These are phyloP conservation scores for Tympanoctomys barrerae DNA, from an alignment of 2,797 vertebrate species.

Conservation along the genomic window DNA sequence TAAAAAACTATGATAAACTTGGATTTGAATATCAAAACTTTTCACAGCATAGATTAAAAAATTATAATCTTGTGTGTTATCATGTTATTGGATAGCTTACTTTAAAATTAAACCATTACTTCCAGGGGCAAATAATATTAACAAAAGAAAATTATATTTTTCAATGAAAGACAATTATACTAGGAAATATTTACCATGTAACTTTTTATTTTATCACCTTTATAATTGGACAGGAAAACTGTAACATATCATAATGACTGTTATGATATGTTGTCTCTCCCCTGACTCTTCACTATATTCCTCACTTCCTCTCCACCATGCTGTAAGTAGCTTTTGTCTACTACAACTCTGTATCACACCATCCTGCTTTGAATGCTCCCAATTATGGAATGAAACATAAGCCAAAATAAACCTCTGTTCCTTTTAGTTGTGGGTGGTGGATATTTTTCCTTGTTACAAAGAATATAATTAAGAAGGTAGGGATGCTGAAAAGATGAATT, in stretches of 20 bases:
- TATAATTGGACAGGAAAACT: slow-evolving; percentile 36
- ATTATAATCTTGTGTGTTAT: neutral
- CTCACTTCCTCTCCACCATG: neutral
- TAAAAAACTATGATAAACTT: neutral
- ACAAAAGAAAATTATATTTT: neutral
- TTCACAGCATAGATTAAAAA: neutral
- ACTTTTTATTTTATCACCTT: neutral
- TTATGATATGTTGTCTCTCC: neutral
- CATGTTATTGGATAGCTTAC: neutral
- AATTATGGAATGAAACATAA: neutral
- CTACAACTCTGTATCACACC: neutral
- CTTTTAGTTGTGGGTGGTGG: neutral
- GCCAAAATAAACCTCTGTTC: neutral
- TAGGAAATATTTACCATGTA: neutral
- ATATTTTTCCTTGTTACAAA: neutral
- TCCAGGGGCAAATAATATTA: neutral
- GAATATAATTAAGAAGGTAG: neutral
- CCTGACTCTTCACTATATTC: neutral
- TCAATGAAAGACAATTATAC: neutral
- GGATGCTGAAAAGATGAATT: neutral
- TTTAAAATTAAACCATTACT: neutral
- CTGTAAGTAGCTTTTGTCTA: neutral
- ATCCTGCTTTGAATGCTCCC: neutral
- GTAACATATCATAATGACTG: neutral
- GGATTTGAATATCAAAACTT: neutral